These are phyloP conservation scores for Drosophila jambulina DNA, from an alignment of 1,140 invertebrate species.

Conservation along the genomic window DNA sequence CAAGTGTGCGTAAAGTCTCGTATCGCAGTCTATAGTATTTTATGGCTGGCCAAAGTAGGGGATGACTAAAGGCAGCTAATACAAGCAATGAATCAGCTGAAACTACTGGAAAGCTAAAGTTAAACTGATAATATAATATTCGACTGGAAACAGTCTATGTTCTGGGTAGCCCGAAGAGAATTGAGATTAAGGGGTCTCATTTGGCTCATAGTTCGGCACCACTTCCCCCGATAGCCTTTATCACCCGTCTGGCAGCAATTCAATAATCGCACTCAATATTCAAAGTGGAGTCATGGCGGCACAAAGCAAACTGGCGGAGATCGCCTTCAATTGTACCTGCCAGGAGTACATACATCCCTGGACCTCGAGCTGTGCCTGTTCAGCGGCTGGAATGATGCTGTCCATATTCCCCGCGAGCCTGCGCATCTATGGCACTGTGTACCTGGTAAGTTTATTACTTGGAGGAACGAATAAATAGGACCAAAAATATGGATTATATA, in stretches of 20 bases:
- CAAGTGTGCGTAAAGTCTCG: neutral
- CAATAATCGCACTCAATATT: constrained; percentile 22
- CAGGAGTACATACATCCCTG: constrained; percentile 91
- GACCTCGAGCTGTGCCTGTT: constrained; percentile 89
- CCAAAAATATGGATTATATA: neutral
- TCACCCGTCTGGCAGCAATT: constrained; percentile 15
- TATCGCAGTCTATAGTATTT: constrained; percentile 17
- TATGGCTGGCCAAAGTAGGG: constrained; percentile 7
- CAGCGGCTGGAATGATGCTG: constrained; percentile 88
- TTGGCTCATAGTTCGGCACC: neutral
- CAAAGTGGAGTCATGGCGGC: constrained; percentile 84
- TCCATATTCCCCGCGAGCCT: constrained; percentile 88
- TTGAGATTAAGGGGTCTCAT: neutral
- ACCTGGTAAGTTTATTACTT: constrained; percentile 87
- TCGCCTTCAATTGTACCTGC: constrained; percentile 85
- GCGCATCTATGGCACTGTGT: constrained; percentile 91
- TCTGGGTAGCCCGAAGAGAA: neutral
- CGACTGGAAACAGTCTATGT: neutral
- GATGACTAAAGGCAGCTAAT: neutral
- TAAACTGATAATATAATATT: constrained; percentile 3
- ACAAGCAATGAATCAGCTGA: neutral
- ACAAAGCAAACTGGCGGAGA: constrained; percentile 87
- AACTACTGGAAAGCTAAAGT: neutral
- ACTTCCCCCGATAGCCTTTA: constrained; percentile 21
- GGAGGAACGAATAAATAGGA: neutral